These are phyloP conservation scores for Protula sp. DNA, from an alignment of 2,888 invertebrate genomes.

Conservation along the genomic window DNA sequence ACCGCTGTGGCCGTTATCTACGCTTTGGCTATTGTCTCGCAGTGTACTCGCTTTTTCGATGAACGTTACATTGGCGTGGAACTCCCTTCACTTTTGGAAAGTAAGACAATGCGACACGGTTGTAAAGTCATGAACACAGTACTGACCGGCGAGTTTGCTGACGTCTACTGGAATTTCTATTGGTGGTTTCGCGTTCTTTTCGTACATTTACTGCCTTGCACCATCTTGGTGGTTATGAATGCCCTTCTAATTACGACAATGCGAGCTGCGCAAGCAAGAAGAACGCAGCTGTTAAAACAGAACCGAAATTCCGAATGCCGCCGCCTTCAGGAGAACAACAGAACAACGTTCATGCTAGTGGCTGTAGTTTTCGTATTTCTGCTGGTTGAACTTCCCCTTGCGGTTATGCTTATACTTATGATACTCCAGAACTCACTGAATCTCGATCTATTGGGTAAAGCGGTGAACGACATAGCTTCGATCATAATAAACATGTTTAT, in stretches of 20 bases:
- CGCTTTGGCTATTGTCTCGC: conserved; percentile 60
- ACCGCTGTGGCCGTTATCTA: conserved; percentile 75
- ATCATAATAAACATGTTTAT: neutral
- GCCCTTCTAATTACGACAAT: conserved; percentile 79
- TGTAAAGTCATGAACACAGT: conserved; percentile 22
- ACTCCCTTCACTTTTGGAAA: conserved; percentile 57
- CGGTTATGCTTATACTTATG: conserved; percentile 62
- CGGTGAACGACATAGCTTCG: neutral
- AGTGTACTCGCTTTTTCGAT: conserved; percentile 78
- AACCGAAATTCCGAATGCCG: conserved; percentile 57
- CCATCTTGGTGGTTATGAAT: conserved; percentile 81
- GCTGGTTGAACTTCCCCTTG: conserved; percentile 56
- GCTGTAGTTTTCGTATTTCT: conserved; percentile 53
- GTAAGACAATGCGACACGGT: conserved; percentile 28
- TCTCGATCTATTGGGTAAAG: neutral
- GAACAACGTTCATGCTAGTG: conserved; percentile 34
- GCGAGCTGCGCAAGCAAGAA: conserved; percentile 67
- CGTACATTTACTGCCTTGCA: conserved; percentile 87
- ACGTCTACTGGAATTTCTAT: conserved; percentile 67
- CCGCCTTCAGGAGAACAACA: conserved; percentile 48
- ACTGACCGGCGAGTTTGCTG: conserved; percentile 7
- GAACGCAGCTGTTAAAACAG: conserved; percentile 72
- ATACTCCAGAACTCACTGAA: conserved; percentile 60
- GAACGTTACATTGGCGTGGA: conserved; percentile 60
- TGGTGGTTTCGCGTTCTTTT: conserved; percentile 79